Percentiles rank a stretch among this genome's conserved stretches.
phyloP scores from a whole-genome alignment of 2,113 vertebrate species.

The Herpetotheres cachinnans region DNA sequence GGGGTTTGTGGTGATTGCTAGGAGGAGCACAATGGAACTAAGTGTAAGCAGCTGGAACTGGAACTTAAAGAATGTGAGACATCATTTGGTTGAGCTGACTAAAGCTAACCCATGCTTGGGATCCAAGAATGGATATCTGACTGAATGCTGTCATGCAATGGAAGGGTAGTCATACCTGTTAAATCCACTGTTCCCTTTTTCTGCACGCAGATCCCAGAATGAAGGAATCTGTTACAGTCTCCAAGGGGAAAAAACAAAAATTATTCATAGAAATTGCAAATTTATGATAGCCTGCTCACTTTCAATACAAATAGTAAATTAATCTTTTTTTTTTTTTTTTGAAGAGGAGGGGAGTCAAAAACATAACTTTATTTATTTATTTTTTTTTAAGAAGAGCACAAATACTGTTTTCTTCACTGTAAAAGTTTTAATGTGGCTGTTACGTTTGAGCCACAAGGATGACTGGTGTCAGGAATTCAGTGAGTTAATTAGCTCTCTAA shows the following conservation, averaged over 20 bases:
- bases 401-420: not conserved
- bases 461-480: not conserved
- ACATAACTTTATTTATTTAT: no score
- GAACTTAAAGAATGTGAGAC: not conserved
- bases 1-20: not conserved
- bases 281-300: not conserved
- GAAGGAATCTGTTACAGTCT: not conserved
- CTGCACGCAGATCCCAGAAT: not conserved
- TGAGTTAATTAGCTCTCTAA: not conserved
- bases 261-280: not conserved
- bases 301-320: not conserved
- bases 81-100: not conserved
- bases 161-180: not conserved
- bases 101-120: not conserved
- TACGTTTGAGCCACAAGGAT: not conserved
- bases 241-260: no score
- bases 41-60: not conserved
- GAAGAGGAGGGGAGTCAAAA: not conserved
- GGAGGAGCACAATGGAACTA: not conserved
- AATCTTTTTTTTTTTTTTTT: not conserved
- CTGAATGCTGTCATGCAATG: not conserved
- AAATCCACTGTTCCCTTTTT: not conserved
- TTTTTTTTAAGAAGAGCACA: not conserved
- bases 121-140: not conserved
- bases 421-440: not conserved